Evolutionary conservation across 1,140 invertebrate genomes (phyloP), one percentile per base, ranked within the genome.

Genomic region (Scylla paramamosain): DNA sequence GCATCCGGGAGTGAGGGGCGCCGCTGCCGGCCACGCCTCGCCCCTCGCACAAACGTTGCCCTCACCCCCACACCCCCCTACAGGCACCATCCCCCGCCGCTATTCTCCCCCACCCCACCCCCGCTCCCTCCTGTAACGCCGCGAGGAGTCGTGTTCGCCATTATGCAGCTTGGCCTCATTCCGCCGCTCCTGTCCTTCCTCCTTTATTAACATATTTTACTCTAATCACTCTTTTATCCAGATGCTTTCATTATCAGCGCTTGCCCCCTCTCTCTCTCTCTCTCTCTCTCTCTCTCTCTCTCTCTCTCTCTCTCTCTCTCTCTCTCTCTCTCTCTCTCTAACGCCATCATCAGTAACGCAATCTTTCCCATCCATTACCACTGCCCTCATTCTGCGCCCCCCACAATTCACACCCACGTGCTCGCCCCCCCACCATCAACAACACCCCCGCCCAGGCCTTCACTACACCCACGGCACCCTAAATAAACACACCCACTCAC

Each of bases 1-100:
- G 92, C 82, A 93, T 93, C 92, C 92, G 92, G 92, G 92, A 93
- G 92, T 48, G 92, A 87, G 82, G 82, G 92, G 82, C 82, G 29
- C 77, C 52, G 12, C 92, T 31, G 45, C 84, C 83, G 29, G 46
- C 92, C 92, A 39, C 92, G 92, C 92, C 92, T 52, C 92, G 82
- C 92, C 48, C 82, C 82, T 77, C 32, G 46, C 92, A 93, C 92
- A 93, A 93, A 93, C 92, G 92, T 93, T 93, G 45, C 92, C 77
- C 52, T 16, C 90, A 52, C 29, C 39, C 84, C 31, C 84, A 32
- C 92, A 77, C 29, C 7, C 46, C 89, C 29, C 39, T 7, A 32
- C 84, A 32, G 39, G 31, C 84, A 87, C 31, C 31, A 32, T 8
- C 25, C 84, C 14, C 84, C 31, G 6, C 31, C 84, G n/a, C 84